Base-by-base conservation (phyloP, 1,140 invertebrate genomes). In the Microvelia longipes region DNA sequence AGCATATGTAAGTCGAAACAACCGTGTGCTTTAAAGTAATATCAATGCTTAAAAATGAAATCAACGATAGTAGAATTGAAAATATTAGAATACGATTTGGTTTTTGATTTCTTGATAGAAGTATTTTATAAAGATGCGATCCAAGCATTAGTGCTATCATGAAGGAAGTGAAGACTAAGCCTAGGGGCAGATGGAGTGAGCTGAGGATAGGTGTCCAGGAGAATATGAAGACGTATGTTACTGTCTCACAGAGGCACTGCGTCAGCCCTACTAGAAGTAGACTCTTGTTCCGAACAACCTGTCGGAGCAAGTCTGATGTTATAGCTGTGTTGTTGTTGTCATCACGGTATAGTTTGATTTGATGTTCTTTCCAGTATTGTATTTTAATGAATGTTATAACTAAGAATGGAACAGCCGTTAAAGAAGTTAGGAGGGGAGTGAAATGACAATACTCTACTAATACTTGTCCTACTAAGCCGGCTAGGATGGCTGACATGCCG, bases 161-260 rank as follows among this genome's bases (percentile, higher is more conserved):
- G 73, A 87, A 88, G 71, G 80, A 80, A 19, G 86, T 83, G 77
- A 88, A 87, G 1, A 83, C 78, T 61, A 85, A 67, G 0, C 83
- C 83, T 50, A 84, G 74, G 2, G 83, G 83, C 29, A 82, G 81
- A 24, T 77, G 69, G 25, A 79, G 35, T 25, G 68, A 66, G 71
- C 84, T 76, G 5, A 90, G 77, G 14, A 88, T 82, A 1, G 88
- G 88, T 1, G 88, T 90, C 88, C 88, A 90, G 69, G 88, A 81
- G 74, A 89, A 83, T 11, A 90, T 86, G 80, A 90, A 90, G 19
- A 85, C 85, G 77, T 89, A 89, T 87, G 90, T 88, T 24, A 85
- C 83, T 69, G 86, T 85, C 78, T 90, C 88, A 79, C 88, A 89
- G 25, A 88, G 73, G 0, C 85, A 85, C 77, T 89, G 88, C 50